These are phyloP conservation scores for Zosterops lateralis DNA, from an alignment of 2,113 vertebrate species.

Conservation along the genomic window DNA sequence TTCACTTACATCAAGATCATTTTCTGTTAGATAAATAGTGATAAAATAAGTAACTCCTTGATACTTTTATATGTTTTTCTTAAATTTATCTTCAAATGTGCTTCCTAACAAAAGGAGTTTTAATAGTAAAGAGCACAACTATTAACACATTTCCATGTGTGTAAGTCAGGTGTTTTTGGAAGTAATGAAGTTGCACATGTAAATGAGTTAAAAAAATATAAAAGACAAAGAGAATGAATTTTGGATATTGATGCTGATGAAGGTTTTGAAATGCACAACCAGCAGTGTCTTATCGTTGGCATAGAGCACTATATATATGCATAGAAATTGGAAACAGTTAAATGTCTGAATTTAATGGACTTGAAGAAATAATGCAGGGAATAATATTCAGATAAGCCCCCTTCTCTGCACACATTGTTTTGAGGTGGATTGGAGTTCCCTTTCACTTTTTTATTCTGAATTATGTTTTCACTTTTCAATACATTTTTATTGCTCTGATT, in stretches of 20 bases:
- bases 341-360: neutral
- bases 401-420: neutral
- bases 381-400: neutral
- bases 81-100: neutral
- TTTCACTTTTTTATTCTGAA: neutral
- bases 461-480: neutral
- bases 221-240: neutral
- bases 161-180: neutral
- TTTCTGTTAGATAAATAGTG: neutral
- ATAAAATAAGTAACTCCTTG: neutral
- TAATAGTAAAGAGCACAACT: neutral
- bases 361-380: neutral
- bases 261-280: neutral
- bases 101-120: neutral
- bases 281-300: neutral
- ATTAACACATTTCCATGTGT: neutral
- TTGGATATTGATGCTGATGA: neutral
- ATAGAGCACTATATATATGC: neutral
- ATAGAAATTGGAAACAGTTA: neutral
- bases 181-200: neutral
- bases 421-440: neutral
- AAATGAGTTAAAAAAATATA: neutral
- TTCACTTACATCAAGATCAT: neutral
- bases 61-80: neutral
- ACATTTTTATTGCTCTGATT: neutral